Percentiles rank a stretch among this genome's conserved stretches.
phyloP scores from a whole-genome alignment of 2,888 invertebrate genomes.

The Lasioglossum lativentre region DNA sequence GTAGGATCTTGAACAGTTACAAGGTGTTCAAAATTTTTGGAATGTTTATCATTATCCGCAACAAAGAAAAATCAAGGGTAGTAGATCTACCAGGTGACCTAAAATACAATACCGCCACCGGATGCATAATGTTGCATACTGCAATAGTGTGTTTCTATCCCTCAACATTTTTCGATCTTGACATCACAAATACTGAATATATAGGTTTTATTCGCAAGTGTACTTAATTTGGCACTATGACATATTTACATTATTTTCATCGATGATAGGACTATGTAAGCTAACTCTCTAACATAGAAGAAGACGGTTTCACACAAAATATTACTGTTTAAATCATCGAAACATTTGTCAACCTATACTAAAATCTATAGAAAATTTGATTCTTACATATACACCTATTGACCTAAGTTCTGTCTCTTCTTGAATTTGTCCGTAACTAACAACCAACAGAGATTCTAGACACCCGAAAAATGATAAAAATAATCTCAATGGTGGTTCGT shows the following conservation, averaged over 20 bases:
- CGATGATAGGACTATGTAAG: not conserved
- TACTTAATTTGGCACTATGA: conserved; percentile 24
- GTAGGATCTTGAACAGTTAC: conserved; percentile 20
- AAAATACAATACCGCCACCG: conserved; percentile 24
- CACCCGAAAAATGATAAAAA: conserved; percentile 3
- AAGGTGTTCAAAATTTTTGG: conserved; percentile 5
- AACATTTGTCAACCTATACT: not conserved
- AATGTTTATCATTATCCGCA: conserved; percentile 15
- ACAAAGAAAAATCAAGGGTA: not conserved
- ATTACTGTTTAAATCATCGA: not conserved
- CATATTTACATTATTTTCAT: not conserved
- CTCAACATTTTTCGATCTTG: not conserved
- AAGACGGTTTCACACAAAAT: not conserved
- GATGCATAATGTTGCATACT: conserved; percentile 1
- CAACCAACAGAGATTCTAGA: conserved; percentile 45
- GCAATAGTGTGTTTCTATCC: conserved; percentile 2
- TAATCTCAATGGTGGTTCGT: conserved; percentile 1
- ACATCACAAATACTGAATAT: conserved; percentile 17
- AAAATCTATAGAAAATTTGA: not conserved
- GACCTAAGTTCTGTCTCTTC: not conserved
- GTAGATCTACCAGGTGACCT: not conserved
- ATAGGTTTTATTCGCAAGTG: conserved; percentile 8
- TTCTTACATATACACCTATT: conserved; percentile 21
- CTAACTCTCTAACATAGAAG: not conserved
- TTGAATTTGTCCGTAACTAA: conserved; percentile 22